Conservation (phyloP, 2,888 invertebrate genomes). For the Galerucella pusilla region DNA sequence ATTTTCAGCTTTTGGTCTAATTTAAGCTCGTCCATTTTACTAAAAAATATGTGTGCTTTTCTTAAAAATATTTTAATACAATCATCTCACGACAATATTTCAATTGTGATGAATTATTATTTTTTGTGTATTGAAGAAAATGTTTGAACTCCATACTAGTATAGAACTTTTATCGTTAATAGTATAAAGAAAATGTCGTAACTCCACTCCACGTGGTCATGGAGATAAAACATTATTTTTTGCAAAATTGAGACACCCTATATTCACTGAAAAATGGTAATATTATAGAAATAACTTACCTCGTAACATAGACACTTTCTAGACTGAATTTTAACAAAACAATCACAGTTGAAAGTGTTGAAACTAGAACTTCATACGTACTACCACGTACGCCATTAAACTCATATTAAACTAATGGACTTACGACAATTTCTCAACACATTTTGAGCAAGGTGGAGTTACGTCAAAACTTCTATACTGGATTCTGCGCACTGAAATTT, state of each 20-base stretch:
- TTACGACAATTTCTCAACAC: slow-evolving; percentile 16
- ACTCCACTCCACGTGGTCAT: slow-evolving; percentile 4
- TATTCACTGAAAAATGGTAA: too few relatives aligned
- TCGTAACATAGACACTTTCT: slow-evolving; percentile 13
- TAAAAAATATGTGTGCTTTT: too few relatives aligned
- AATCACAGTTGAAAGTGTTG: slow-evolving; percentile 10
- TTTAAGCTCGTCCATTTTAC: slow-evolving; percentile 13
- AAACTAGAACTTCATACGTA: not conserved
- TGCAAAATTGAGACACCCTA: too few relatives aligned
- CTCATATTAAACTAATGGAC: not conserved
- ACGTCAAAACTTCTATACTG: slow-evolving; percentile 14
- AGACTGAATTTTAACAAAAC: not conserved
- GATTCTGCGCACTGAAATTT: slow-evolving; percentile 14
- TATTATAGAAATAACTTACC: not conserved
- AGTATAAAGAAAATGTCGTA: slow-evolving; percentile 5
- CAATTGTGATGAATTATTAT: not conserved
- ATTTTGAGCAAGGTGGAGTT: not conserved
- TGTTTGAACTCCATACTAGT: slow-evolving; percentile 7
- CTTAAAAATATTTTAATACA: too few relatives aligned
- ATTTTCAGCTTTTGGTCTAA: slow-evolving; percentile 7
- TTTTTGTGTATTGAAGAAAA: slow-evolving; percentile 15
- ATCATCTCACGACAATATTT: not conserved
- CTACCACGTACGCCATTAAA: not conserved
- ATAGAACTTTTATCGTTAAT: not conserved
- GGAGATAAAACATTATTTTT: slow-evolving; percentile 4